Evolutionary conservation across 2,113 vertebrate genomes (phyloP).

Genomic region (Henicopernis longicauda): DNA sequence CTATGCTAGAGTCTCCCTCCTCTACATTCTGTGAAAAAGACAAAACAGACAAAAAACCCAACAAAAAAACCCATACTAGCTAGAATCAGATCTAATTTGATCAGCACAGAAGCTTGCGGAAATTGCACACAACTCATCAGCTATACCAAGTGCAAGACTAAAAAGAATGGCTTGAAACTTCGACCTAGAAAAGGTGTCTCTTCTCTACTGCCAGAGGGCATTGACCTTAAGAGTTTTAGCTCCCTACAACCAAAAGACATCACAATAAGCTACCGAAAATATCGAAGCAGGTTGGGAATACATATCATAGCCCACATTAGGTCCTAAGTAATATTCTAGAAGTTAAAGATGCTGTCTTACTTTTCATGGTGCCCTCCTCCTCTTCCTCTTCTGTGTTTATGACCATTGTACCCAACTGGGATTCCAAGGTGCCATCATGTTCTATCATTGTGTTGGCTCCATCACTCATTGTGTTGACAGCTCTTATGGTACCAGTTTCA

Average conservation of each 20-base stretch:
- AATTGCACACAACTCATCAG: background rate
- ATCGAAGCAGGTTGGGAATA: background rate
- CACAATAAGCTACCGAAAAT: background rate
- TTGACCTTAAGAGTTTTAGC: background rate
- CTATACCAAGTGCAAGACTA: background rate
- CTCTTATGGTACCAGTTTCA: constrained; percentile 81
- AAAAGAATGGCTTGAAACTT: background rate
- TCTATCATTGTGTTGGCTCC: constrained; percentile 83
- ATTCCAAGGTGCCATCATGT: constrained; percentile 80
- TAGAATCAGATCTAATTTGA: background rate
- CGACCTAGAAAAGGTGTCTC: background rate
- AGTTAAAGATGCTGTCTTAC: constrained; percentile 66
- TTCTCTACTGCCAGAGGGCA: background rate
- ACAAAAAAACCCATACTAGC: background rate
- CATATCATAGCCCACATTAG: background rate
- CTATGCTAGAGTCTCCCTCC: background rate
- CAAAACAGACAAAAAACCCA: background rate
- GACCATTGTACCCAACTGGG: constrained; percentile 91
- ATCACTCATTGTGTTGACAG: constrained; percentile 74
- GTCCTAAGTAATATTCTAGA: background rate
- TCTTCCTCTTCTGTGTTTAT: constrained; percentile 89
- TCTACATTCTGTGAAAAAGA: background rate
- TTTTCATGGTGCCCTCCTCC: constrained; percentile 92
- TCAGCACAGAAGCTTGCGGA: background rate
- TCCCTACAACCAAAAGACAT: background rate